Percentiles rank a stretch among this genome's conserved stretches.
Conservation (phyloP, 2,797 vertebrate genomes). For the Mionectes olivaceus region DNA sequence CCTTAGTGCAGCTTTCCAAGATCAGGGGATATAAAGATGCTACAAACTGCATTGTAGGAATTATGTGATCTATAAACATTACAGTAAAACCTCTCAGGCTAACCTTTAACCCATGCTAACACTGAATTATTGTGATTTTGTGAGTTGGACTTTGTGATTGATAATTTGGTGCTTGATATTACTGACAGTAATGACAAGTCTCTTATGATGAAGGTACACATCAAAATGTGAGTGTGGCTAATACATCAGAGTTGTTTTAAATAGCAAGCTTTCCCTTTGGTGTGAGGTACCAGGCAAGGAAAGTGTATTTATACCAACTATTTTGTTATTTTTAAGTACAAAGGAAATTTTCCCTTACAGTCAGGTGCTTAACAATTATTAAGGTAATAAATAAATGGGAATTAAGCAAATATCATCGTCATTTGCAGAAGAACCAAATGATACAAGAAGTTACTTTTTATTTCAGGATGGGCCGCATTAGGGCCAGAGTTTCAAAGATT, state of each 20-base stretch:
- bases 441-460: background rate
- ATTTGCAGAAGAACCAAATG: background rate
- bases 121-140: background rate
- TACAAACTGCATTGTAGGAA: background rate
- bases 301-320: background rate
- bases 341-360: background rate
- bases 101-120: background rate
- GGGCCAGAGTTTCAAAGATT: background rate
- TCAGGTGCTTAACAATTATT: background rate
- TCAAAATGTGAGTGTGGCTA: background rate
- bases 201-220: background rate
- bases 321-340: background rate
- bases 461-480: background rate
- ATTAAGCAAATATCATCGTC: background rate
- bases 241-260: background rate
- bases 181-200: background rate
- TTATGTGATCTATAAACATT: background rate
- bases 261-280: background rate
- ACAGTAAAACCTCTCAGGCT: background rate
- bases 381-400: background rate
- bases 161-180: background rate
- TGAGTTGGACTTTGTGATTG: background rate
- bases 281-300: background rate
- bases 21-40: background rate
- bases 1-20: background rate